Percentiles rank a stretch among this genome's conserved stretches.
phyloP scores from a whole-genome alignment of 2,113 vertebrate genomes.

The Pimephales promelas region DNA sequence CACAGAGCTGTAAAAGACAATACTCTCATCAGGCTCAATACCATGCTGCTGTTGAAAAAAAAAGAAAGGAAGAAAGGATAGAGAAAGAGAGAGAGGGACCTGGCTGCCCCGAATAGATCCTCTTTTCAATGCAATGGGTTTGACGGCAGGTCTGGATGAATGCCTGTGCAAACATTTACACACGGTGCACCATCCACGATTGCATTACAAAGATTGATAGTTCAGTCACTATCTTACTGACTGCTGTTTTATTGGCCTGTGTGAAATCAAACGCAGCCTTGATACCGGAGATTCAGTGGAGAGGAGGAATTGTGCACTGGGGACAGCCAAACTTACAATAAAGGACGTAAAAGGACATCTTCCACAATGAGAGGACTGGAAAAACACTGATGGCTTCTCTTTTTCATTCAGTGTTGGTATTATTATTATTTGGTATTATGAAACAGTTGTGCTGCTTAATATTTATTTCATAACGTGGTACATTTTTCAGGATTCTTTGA shows the following conservation, averaged over 20 bases:
- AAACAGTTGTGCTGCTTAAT: too few species aligned
- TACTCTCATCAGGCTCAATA: constrained; percentile 68
- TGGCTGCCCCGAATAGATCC: constrained; percentile 74
- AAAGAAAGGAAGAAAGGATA: constrained; percentile 8
- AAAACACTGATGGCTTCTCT: not conserved
- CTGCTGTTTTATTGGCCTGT: constrained; percentile 74
- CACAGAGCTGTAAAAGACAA: constrained; percentile 79
- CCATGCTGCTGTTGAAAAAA: constrained; percentile 68
- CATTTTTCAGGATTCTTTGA: too few species aligned
- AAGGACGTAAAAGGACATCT: constrained; percentile 52
- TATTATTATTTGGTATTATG: too few species aligned
- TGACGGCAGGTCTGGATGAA: constrained; percentile 75
- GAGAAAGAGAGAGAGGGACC: constrained; percentile 67
- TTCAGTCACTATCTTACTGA: constrained; percentile 75
- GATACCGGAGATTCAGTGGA: constrained; percentile 65
- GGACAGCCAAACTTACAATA: constrained; percentile 52
- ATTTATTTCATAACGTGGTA: too few species aligned
- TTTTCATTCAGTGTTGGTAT: not conserved
- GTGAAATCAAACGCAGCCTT: constrained; percentile 74
- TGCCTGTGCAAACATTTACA: constrained; percentile 80
- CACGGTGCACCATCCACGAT: constrained; percentile 72
- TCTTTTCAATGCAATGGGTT: constrained; percentile 71
- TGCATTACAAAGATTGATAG: constrained; percentile 80
- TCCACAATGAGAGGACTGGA: constrained; percentile 19
- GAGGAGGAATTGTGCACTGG: constrained; percentile 64